Evolutionary conservation across 2,888 invertebrate genomes (phyloP).

Genomic region (Argynnis bischoffii): DNA sequence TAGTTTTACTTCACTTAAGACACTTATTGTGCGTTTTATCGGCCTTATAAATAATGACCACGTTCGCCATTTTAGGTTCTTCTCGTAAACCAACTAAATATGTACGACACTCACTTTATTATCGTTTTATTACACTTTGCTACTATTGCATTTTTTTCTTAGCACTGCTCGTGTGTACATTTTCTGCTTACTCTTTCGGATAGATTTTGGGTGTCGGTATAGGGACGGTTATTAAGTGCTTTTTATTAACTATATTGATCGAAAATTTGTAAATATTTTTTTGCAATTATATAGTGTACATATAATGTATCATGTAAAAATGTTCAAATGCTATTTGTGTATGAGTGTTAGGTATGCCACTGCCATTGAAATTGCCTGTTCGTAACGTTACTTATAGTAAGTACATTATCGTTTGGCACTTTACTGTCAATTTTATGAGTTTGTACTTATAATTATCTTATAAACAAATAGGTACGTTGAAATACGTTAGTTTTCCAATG

Average conservation of each 20-base stretch:
- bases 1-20: constrained; percentile 60
- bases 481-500: constrained; percentile 42
- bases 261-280: constrained; percentile 76
- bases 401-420: constrained; percentile 44
- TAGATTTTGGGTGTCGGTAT: constrained; percentile 53
- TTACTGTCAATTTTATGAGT: constrained; percentile 41
- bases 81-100: background rate
- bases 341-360: constrained; percentile 75
- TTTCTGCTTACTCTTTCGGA: constrained; percentile 45
- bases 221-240: constrained; percentile 70
- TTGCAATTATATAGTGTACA: constrained; percentile 71
- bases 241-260: constrained; percentile 61
- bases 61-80: constrained; percentile 28
- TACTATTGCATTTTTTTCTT: constrained; percentile 36
- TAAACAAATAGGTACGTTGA: constrained; percentile 46
- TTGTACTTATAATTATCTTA: constrained; percentile 40
- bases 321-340: constrained; percentile 73
- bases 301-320: constrained; percentile 68
- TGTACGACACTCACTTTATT: constrained; percentile 11
- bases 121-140: constrained; percentile 30
- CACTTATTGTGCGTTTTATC: constrained; percentile 48
- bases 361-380: constrained; percentile 64
- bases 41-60: constrained; percentile 20
- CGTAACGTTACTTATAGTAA: constrained; percentile 43
- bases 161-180: constrained; percentile 32